Evolutionary conservation across 2,888 invertebrate species (phyloP), one percentile per base, ranked within the genome.

Genomic region (Pecten maximus): DNA sequence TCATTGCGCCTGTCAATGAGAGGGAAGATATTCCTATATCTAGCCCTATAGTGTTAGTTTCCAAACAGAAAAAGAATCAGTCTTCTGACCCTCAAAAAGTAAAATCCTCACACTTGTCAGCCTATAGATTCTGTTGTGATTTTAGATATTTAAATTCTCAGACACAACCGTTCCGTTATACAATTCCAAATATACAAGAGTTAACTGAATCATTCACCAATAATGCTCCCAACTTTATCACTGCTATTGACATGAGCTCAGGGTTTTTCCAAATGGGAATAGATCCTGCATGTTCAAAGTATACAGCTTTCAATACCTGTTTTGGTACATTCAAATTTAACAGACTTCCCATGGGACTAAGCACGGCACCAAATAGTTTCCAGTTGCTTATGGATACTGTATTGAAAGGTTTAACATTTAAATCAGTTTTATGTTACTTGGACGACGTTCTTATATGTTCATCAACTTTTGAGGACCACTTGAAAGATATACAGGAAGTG

Each of bases 31-130:
- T 91, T 35, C 90, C 91, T 0, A 91, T 92, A 16, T 89, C 91
- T 40, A 90, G 91, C 89, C 92, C 92, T 0, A 91, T 91, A n/a
- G 90, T 92, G 4, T 87, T 91, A 19, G 90, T 92, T 19, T 87
- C 90, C 0, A 92, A 92, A 48, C 48, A 40, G 19, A 87, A 88
- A 39, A 90, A 74, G 19, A 54, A 54, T 23, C 54, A 19, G 54
- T 23, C 19, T 23, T 19, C n/a, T 54, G 54, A 54, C 54, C 19
- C 54, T 0, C 6, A 54, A 6, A 19, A 54, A 2, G n/a, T 54
- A 54, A 54, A 54, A 8, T 2, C 19, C 19, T 54, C 19, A 23
- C 19, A 2, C 54, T n/a, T 54, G 2, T n/a, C 23, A 23, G 19
- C 54, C 0, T 54, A 89, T 35, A 23, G 90, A 2, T 90, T 88